phyloP scores from a whole-genome alignment of 2,888 invertebrate genomes.

The Baronia brevicornis region DNA sequence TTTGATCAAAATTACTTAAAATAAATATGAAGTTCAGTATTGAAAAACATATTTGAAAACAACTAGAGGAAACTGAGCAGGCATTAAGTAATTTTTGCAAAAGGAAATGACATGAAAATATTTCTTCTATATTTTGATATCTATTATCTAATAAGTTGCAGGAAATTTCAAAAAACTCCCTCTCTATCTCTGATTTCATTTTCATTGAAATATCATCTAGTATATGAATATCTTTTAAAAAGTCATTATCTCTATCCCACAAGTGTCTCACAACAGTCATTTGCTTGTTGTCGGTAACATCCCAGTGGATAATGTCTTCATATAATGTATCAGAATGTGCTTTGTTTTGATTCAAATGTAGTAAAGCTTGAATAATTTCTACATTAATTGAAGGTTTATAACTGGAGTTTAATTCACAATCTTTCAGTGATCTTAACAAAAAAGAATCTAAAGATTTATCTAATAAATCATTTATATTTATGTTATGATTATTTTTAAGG shows the following conservation, averaged over 20 bases:
- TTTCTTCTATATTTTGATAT: conserved; percentile 23
- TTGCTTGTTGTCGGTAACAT: conserved; percentile 27
- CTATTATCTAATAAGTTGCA: conserved; percentile 26
- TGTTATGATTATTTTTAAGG: conserved; percentile 18
- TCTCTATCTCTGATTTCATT: conserved; percentile 50
- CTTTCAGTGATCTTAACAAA: conserved; percentile 40
- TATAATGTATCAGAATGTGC: conserved; percentile 26
- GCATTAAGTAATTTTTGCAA: conserved; percentile 32
- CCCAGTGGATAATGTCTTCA: conserved; percentile 42
- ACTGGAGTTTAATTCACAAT: conserved; percentile 32
- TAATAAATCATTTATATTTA: conserved; percentile 15
- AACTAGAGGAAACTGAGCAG: conserved; percentile 39
- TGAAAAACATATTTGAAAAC: conserved; percentile 50
- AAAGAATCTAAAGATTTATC: conserved; percentile 46
- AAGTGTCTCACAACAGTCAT: conserved; percentile 35
- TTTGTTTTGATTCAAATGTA: conserved; percentile 42
- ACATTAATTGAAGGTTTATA: conserved; percentile 33
- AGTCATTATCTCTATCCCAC: conserved; percentile 31
- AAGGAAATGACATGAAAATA: conserved; percentile 24
- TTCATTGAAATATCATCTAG: conserved; percentile 43
- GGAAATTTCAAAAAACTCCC: conserved; percentile 31
- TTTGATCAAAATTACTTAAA: conserved; percentile 37
- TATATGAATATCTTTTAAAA: conserved; percentile 17
- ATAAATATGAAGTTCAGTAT: conserved; percentile 50
- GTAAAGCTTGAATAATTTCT: conserved; percentile 50